Evolutionary conservation across 2,888 invertebrate species (phyloP), one percentile per base, ranked within the genome.

Genomic region (Campopleginae sp.): DNA sequence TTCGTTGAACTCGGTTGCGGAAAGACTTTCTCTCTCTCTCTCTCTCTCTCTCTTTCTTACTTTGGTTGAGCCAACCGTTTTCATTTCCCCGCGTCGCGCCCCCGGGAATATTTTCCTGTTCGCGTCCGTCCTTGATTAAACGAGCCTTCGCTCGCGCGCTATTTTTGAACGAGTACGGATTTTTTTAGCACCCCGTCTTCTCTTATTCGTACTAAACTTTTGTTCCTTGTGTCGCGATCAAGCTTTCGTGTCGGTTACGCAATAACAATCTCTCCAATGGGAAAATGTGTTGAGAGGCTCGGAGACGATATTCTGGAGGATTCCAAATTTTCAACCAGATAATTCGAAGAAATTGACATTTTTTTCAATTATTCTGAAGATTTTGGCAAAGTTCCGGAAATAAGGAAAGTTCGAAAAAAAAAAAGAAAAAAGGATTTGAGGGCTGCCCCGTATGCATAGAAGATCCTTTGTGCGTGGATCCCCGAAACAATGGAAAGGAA

Each of bases 121-220:
- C 87, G 82, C 87, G 87, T 88, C 83, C 88, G 87, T 84, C 86
- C 80, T 88, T 91, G 91, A 91, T 91, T 91, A 91, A 91, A 91
- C 88, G 89, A 86, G 83, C 88, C 86, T 84, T 63, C 81, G 74
- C 86, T 78, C 71, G 78, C 87, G 27, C 14, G 27, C 86, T 84
- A 89, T 88, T 87, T 80, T 86, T 68, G 74, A 84, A 81, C 81
- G 72, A 80, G 79, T 74, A 51, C 58, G 82, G 78, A 85, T 87
- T 87, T 87, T 80, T 71, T 31, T 70, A 61, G 61, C 58, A 38
- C 46, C 63, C 27, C 6, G 27, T 58, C 14, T 12, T 14, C 27
- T 58, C 58, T 27, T 14, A 14, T 58, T 27, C 5, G 58, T 5
- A 58, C 14, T 12, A 27, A 58, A 58, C 27, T 58, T 58, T 58